Evolutionary conservation across 2,888 invertebrate genomes (phyloP), one percentile per base, ranked within the genome.

Genomic region (Cryptops parisi): DNA sequence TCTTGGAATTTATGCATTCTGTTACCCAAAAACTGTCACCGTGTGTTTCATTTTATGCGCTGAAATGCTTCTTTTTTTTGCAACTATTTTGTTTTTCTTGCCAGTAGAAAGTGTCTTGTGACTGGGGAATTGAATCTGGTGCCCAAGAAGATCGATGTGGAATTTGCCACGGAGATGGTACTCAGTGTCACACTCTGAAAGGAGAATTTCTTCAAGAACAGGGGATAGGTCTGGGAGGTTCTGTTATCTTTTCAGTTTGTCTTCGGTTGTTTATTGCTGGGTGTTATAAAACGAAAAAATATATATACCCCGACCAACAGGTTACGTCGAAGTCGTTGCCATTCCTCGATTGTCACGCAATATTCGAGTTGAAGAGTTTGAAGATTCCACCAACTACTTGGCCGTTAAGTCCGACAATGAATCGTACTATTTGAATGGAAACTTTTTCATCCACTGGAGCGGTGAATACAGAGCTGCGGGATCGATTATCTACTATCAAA

Each of bases 391-490:
- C 59, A 85, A 86, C 67, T 87, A 80, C 64, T 75, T 90, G 58
- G 82, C 85, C n/a, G 78, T 89, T 49, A 80, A 79, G 55, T 79
- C 79, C 17, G 76, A 77, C 47, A 75, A 77, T 15, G 79, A 78
- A 52, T 78, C 76, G 63, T 83, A 82, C 65, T 86, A 81, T 69
- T 72, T 90, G 56, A 88, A 84, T 65, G 87, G 84, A 57, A 78
- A 82, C 63, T 74, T 81, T 83, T 84, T 68, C 52, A 71, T 72
- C 49, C 69, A 71, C 60, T 72, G 72, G 71, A 81, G 84, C 47
- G 84, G 84, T 9, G 88, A 88, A 70, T 88, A 88, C 67, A 76
- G 79, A 59, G 81, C 86, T 51, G 87, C 84, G 17, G 85, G 84
- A 49, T 76, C 84, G 2, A 78, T 80, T 58, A 79, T 86, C 47